phyloP scores from a whole-genome alignment of 2,113 vertebrate species.

The Globicephala melas region DNA sequence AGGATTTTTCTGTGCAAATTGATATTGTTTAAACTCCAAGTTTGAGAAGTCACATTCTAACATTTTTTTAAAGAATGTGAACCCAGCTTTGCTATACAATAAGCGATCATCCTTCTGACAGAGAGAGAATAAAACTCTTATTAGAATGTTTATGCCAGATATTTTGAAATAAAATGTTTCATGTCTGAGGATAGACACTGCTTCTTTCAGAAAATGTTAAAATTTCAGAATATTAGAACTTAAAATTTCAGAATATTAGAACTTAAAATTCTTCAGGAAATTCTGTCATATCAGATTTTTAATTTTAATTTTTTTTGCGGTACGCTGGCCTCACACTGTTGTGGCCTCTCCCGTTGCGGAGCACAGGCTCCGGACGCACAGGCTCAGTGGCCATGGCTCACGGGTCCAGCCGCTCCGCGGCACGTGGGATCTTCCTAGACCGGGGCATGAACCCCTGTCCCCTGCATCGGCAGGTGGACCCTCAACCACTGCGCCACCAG shows the following conservation, averaged over 20 bases:
- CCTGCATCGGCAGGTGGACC: no score
- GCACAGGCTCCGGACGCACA: no score
- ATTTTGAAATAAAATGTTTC: not conserved
- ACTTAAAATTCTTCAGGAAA: not conserved
- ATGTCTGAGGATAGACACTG: not conserved
- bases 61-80: not conserved
- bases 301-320: no score
- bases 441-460: no score
- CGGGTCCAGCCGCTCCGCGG: no score
- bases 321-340: no score
- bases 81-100: not conserved
- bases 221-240: conserved; percentile 25
- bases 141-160: not conserved
- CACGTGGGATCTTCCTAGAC: no score
- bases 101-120: not conserved
- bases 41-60: not conserved
- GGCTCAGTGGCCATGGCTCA: no score
- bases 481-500: no score
- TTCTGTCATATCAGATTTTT: not conserved
- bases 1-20: conserved; percentile 42
- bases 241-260: not conserved
- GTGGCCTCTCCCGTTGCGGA: no score
- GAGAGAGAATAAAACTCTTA: not conserved
- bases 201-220: not conserved
- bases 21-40: not conserved